These are phyloP conservation scores for Lordiphosa collinella DNA, from an alignment of 1,140 invertebrate genomes.

Conservation along the genomic window DNA sequence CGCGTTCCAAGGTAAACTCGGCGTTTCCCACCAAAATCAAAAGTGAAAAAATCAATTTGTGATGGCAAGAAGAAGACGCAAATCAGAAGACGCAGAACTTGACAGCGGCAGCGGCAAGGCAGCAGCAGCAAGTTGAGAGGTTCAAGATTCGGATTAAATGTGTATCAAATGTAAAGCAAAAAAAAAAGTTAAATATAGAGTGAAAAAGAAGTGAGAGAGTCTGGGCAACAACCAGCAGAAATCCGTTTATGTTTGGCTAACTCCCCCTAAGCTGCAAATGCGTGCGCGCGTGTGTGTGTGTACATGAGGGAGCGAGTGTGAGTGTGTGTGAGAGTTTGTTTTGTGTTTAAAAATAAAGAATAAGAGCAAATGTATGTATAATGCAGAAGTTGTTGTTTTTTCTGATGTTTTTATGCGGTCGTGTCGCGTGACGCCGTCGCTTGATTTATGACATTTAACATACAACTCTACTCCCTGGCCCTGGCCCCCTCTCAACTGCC, in stretches of 20 bases:
- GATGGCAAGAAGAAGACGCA: constrained; percentile 8
- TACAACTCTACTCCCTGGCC: too few species aligned
- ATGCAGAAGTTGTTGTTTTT: constrained; percentile 37
- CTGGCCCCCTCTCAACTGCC: background rate
- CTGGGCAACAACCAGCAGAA: constrained; percentile 2
- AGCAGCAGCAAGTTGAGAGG: constrained; percentile 18
- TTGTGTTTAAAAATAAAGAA: constrained; percentile 16
- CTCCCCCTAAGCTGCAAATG: background rate
- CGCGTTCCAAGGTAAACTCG: too few species aligned
- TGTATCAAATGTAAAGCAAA: too few species aligned
- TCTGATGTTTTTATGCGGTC: constrained; percentile 47
- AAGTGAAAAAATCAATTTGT: too few species aligned
- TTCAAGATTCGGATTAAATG: too few species aligned
- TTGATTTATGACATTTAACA: constrained; percentile 67
- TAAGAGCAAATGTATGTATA: constrained; percentile 14
- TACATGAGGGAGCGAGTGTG: constrained; percentile 18
- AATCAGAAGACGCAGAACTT: constrained; percentile 28
- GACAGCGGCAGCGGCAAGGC: constrained; percentile 12
- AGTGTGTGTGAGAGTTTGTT: constrained; percentile 14
- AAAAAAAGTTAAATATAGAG: too few species aligned
- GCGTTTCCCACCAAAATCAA: too few species aligned
- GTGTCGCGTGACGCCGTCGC: constrained; percentile 19
- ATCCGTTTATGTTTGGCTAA: constrained; percentile 22
- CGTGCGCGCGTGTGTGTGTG: constrained; percentile 6
- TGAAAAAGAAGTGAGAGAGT: background rate